Base-by-base conservation (phyloP, 2,888 invertebrate genomes). In the Pachymerium ferrugineum region DNA sequence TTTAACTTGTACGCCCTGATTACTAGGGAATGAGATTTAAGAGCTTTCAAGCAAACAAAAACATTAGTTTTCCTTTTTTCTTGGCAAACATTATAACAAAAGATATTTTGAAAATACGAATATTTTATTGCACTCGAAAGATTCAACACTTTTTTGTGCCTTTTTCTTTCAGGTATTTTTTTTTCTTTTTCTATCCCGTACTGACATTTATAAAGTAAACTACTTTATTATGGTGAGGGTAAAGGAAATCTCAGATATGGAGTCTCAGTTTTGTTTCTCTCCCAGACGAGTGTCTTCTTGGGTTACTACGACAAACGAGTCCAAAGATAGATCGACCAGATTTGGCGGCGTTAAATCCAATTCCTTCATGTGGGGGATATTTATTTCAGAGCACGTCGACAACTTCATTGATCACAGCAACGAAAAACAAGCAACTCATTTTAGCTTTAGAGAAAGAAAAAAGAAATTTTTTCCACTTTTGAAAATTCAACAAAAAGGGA, bases 301-400 rank as follows among this genome's bases (percentile, higher is more conserved):
- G 62, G 62, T 62, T 62, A 62, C 62, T 22, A 62, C 62, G 62
- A 62, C 62, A 62, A 62, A 62, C 62, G 62, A 62, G 62, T 62
- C 62, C 62, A n/a, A 62, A 62, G 62, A 62, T 62, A 62, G 62
- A 62, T 62, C 62, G 62, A 62, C 62, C 25, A 62, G 62, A 62
- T 62, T 62, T 62, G 62, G 62, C 62, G 62, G 62, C 62, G 62
- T 62, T 62, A 62, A 62, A 62, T 62, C 62, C 62, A 62, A 62
- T 62, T 62, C 62, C 62, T 62, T 62, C 62, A 62, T 62, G 62
- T 62, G 62, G 62, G 38, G 62, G 62, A 62, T 62, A 62, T 62
- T 62, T 62, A 62, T 62, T 62, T 62, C 62, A 28, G 62, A 62
- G 62, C 62, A 62, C 62, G 62, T 62, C 62, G 62, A 62, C 62